Evolutionary conservation across 2,797 vertebrate species (phyloP).

Genomic region (Sebastiscus albofasciatus): DNA sequence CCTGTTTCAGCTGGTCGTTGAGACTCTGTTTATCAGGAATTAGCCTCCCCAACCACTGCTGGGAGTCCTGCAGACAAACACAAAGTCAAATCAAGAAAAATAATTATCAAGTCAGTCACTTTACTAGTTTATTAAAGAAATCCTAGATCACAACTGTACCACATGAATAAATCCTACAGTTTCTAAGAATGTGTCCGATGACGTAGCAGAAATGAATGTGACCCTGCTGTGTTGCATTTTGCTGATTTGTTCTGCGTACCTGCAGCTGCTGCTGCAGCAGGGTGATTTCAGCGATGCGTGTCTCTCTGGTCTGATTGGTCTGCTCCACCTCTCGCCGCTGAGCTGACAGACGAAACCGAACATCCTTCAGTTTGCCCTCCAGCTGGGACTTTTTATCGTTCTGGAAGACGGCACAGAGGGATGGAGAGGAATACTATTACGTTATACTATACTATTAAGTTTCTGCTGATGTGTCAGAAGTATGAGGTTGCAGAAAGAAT

Average conservation of each 20-base stretch:
- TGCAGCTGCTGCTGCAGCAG: slow-evolving; percentile 96
- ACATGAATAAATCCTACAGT: neutral
- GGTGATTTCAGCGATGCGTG: slow-evolving; percentile 96
- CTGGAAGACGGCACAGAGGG: slow-evolving; percentile 66
- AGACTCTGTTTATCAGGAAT: slow-evolving; percentile 97
- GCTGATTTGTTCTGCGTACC: slow-evolving; percentile 69
- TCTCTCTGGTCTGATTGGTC: slow-evolving; percentile 94
- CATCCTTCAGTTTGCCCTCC: slow-evolving; percentile 96
- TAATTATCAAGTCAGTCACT: neutral
- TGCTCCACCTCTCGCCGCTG: slow-evolving; percentile 96
- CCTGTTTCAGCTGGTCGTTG: slow-evolving; percentile 95
- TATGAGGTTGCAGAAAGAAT: neutral
- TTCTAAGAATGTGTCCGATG: neutral
- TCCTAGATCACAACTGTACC: neutral
- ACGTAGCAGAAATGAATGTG: neutral
- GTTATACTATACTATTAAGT: neutral
- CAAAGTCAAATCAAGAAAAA: neutral
- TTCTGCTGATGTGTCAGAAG: neutral
- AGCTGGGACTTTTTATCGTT: slow-evolving; percentile 96
- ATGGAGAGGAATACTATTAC: neutral
- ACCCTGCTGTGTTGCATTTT: neutral
- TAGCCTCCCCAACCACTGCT: slow-evolving; percentile 94
- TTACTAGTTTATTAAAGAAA: neutral
- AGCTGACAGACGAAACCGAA: slow-evolving; percentile 90
- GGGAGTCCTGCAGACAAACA: slow-evolving; percentile 87